Base-by-base conservation (phyloP, 2,888 invertebrate species). In the Formica aserva region DNA sequence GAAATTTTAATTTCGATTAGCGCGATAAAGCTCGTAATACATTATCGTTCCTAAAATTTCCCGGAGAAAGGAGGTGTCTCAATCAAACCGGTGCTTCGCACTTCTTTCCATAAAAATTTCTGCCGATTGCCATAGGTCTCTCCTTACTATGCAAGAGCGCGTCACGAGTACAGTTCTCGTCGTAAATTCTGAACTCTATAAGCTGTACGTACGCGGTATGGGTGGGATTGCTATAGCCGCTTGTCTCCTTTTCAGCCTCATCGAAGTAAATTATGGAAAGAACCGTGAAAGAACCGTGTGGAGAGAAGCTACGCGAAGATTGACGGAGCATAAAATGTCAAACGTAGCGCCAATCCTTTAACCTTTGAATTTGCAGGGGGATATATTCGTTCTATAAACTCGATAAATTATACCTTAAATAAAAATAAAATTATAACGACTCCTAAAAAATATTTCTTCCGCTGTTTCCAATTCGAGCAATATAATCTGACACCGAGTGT, bases 171-270 rank as follows among this genome's bases (percentile, higher is more conserved):
- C 71, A 29, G 67, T 77, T 72, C 80, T 85, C 82, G 83, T 84
- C 88, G 83, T 88, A 88, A 88, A 88, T 86, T 86, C 69, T 13
- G 74, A 81, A 82, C 85, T 75, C 74, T 88, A 88, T 85, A 88
- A 86, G 82, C 88, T 48, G 41, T 29, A 52, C 76, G 82, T 80
- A 72, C 62, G 52, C 78, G 41, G 26, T 45, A 76, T 65, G 77
- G 77, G 77, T 65, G 75, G 69, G 74, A 82, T 65, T 29, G 66
- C 82, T 69, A 77, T 67, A 67, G 29, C 65, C 67, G 63, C 71
- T 72, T 60, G 88, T 80, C 80, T 71, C 65, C 63, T 60, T 60
- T 62, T 74, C 65, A 38, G 41, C 60, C n/a, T 41, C 65, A 13
- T 45, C 55, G 65, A 26, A 78, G 82, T 88, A 88, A 88, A 88